Base-by-base conservation (phyloP, 2,888 invertebrate species). In the Coenonympha glycerion region DNA sequence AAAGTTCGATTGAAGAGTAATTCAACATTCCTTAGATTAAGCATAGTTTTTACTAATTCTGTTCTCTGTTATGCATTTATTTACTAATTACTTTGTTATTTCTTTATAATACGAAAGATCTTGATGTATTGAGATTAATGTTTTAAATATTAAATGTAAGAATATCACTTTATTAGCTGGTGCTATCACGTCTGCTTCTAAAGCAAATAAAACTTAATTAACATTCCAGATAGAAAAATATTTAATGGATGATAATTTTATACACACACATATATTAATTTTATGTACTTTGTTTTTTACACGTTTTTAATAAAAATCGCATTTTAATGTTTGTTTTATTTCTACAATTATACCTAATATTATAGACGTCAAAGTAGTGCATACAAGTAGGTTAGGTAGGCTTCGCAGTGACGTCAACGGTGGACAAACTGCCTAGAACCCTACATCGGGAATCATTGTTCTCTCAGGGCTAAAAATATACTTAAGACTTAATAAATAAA, bases 241-340 rank as follows among this genome's bases (percentile, higher is more conserved):
- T 19, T 50, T 13, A 31, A 31, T 40, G 40, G 3, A 40, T 13
- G 21, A 33, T 19, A 9, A 50, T 47, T 47, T 30, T 44, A 31
- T 30, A 37, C 34, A 45, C 28, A n/a, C 18, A n/a, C n/a, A n/a
- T n/a, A n/a, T n/a, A n/a, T n/a, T n/a, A n/a, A 31, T 19, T 21
- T 40, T 37, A 28, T 34, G 15, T 34, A 42, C 52, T 52, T 34
- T 55, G 18, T 42, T 8, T 36, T 52, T 50, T 55, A 47, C 53
- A 55, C 26, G 47, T 47, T 55, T 53, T 55, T 47, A 55, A 50
- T 53, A 55, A 53, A 52, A 40, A 2, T 21, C 42, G 49, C 46
- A 45, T 22, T 28, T 15, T 16, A 6, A 11, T 22, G 15, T 6
- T 9, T 8, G n/a, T 26, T 34, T 16, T 16, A 21, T 47, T 52